Evolutionary conservation across 2,797 vertebrate species (phyloP), one percentile per base, ranked within the genome.

Genomic region (Xenentodon cancila): DNA sequence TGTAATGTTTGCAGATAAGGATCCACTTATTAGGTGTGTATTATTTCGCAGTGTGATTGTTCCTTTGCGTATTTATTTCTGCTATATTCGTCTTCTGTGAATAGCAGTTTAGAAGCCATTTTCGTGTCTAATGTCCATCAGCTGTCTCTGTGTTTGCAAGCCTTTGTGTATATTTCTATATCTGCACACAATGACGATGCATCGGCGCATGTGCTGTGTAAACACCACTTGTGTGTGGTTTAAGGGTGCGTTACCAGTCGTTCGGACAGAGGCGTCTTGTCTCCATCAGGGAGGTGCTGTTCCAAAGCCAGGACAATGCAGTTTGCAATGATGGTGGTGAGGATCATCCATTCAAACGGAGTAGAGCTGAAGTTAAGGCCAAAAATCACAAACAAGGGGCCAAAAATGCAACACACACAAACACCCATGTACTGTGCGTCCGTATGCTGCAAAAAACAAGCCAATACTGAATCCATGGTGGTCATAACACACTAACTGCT

Each of bases 261-360:
- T 71, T 97, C 95, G 0, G 96, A 97, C 88, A 97, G 95, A 16
- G 96, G 96, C 0, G 96, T 98, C 93, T 98, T 97, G 94, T 97
- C 96, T 34, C 93, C 92, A 1, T 94, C 95, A 3, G 96, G 96
- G 34, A 97, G 93, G 53, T 98, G 96, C 75, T 98, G 96, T 59
- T 98, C 96, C 90, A 98, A 91, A 5, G 96, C 96, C 59, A 98
- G 92, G 71, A 97, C 96, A 32, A 97, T 98, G 89, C 96, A 97
- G 93, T 97, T 98, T 17, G 96, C 96, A 54, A 97, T 97, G 91
- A 98, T 98, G 85, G 96, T 98, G 77, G 95, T 94, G 87, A 97
- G 93, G 90, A 98, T 98, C 96, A 97, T 97, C 86, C 95, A 97
- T 85, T 98, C 96, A 90, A 97, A 98, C 11, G 96, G 95, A 95